These are phyloP conservation scores for Gymnoscelis rufifasciata DNA, from an alignment of 2,888 invertebrate species.

Conservation along the genomic window DNA sequence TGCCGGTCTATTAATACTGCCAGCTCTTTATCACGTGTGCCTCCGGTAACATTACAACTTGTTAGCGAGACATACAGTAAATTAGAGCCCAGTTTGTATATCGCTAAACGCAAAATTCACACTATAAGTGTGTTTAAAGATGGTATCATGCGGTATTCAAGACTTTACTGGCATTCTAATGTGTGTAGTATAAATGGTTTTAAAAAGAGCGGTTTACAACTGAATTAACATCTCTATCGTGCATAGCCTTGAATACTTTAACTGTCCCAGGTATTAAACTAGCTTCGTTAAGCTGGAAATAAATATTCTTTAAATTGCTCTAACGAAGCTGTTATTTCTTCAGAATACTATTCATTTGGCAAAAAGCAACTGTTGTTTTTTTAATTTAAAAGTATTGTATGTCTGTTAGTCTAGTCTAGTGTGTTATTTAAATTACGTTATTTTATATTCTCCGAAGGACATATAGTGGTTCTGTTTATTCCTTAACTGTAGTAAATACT, in stretches of 20 bases:
- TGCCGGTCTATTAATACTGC: constrained; percentile 21
- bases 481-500: constrained; percentile 48
- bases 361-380: constrained; percentile 10
- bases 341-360: not conserved
- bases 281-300: no score
- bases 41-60: constrained; percentile 17
- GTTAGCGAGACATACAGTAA: constrained; percentile 10
- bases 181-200: not conserved
- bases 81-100: constrained; percentile 7
- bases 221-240: not conserved
- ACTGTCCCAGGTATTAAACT: not conserved
- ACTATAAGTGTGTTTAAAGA: not conserved
- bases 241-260: not conserved
- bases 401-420: constrained; percentile 5
- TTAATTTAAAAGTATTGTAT: constrained; percentile 13
- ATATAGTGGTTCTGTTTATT: constrained; percentile 51
- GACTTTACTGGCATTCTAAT: constrained; percentile 1
- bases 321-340: not conserved
- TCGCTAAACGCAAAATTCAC: constrained; percentile 1
- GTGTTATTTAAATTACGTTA: constrained; percentile 35
- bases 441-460: constrained; percentile 51
- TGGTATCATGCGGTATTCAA: not conserved
- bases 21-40: constrained; percentile 18
- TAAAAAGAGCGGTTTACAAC: not conserved
- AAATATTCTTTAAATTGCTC: no score